Base-by-base conservation (phyloP, 2,888 invertebrate species). In the Glaucopsyche alexis region DNA sequence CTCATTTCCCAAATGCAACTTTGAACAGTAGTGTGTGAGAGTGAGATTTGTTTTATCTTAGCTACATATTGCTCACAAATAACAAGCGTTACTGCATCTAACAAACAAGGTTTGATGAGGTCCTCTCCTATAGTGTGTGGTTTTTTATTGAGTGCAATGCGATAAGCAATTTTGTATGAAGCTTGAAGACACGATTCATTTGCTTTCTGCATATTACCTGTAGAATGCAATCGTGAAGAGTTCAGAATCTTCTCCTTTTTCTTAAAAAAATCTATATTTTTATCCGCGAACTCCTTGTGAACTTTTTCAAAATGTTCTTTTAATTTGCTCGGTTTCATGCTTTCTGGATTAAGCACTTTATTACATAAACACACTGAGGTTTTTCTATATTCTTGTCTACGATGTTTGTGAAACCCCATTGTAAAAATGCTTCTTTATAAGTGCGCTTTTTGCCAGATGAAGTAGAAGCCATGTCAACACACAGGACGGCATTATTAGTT, bases 281-380 rank as follows among this genome's bases (percentile, higher is more conserved):
- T 45, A 45, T 45, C 45, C 45, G 45, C n/a, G n/a, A 45, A 45
- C 45, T 78, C 75, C 47, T 78, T 76, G 72, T 77, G 75, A 77
- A 77, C 76, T 76, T 76, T 77, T 7, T 47, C 76, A 71, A 78
- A 75, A 78, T 78, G 78, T 75, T 78, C 77, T 77, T 78, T 76
- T 75, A 78, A 76, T 75, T 78, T 76, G 67, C 77, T 76, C 75
- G 77, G 77, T 74, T 79, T 78, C 78, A 78, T 78, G 75, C 76
- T 78, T 47, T 77, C 78, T 77, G 75, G 71, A 78, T 74, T 74
- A 77, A 77, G 78, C 74, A 78, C 77, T 76, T 78, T 78, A 77
- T 74, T 77, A 76, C 77, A 77, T 77, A 76, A 75, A 78, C 75
- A 78, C 77, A 76, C 74, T 75, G n/a, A n/a, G n/a, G n/a, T n/a